phyloP scores from a whole-genome alignment of 2,888 invertebrate species.

The Cenopis cana region DNA sequence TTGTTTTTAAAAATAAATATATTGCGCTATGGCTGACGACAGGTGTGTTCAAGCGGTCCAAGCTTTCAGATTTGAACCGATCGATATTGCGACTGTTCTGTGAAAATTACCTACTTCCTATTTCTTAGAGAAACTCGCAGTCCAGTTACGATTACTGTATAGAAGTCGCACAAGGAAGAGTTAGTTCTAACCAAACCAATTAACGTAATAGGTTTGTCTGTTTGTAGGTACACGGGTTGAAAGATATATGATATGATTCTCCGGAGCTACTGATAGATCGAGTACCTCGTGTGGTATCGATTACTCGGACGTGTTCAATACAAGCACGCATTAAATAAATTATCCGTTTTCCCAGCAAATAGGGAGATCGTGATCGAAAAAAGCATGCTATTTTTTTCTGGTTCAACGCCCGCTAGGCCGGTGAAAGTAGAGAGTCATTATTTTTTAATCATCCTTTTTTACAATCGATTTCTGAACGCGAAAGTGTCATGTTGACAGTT shows the following conservation, averaged over 20 bases:
- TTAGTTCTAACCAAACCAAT: conserved; percentile 26
- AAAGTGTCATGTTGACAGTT: conserved; percentile 47
- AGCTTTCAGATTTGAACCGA: conserved; percentile 30
- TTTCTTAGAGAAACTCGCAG: not conserved
- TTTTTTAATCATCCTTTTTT: conserved; percentile 58
- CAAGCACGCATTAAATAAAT: conserved; percentile 42
- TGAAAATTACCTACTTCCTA: not conserved
- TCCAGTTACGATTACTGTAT: conserved; percentile 41
- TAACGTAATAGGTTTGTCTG: conserved; percentile 14
- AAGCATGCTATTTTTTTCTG: conserved; percentile 60
- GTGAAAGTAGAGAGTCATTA: conserved; percentile 77
- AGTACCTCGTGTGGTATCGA: conserved; percentile 20
- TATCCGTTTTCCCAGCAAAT: conserved; percentile 51
- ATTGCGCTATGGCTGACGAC: conserved; percentile 11
- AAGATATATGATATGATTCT: conserved; percentile 3
- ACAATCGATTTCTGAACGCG: conserved; percentile 51
- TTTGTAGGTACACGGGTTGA: conserved; percentile 16
- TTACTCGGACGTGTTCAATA: conserved; percentile 41
- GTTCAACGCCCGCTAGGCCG: conserved; percentile 71
- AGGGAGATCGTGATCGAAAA: conserved; percentile 58
- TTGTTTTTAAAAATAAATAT: conserved; percentile 32
- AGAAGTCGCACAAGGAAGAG: conserved; percentile 19
- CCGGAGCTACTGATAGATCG: not conserved
- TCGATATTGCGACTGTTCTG: conserved; percentile 24
- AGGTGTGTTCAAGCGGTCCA: conserved; percentile 14